Evolutionary conservation across 2,888 invertebrate species (phyloP).

Genomic region (Microctonus hyperodae): DNA sequence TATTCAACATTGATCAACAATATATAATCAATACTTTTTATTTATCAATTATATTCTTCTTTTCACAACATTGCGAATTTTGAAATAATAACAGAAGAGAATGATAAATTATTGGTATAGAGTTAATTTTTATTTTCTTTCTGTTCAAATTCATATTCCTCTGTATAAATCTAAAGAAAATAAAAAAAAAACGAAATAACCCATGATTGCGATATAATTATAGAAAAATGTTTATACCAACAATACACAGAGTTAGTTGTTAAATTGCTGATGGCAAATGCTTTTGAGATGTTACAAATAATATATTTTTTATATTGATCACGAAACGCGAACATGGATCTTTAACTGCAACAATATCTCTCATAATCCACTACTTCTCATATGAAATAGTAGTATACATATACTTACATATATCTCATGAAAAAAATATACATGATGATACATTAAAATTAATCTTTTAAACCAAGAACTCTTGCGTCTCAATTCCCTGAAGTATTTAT

Average conservation of each 20-base stretch:
- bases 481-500: neutral
- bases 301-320: neutral
- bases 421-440: conserved; percentile 3
- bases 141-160: neutral
- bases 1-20: too few species aligned
- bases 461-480: neutral
- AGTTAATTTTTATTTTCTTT: too few species aligned
- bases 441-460: neutral
- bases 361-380: neutral
- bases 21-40: too few species aligned
- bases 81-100: neutral
- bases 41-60: neutral
- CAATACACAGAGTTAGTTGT: neutral
- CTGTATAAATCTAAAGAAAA: neutral
- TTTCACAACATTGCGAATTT: neutral
- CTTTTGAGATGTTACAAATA: neutral
- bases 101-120: neutral
- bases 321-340: conserved; percentile 25
- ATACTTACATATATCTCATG: conserved; percentile 4
- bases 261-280: neutral
- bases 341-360: conserved; percentile 2
- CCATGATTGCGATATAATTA: conserved; percentile 34
- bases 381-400: too few species aligned
- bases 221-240: conserved; percentile 9
- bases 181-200: neutral